Evolutionary conservation across 2,113 vertebrate species (phyloP).

Genomic region (Takifugu bimaculatus): DNA sequence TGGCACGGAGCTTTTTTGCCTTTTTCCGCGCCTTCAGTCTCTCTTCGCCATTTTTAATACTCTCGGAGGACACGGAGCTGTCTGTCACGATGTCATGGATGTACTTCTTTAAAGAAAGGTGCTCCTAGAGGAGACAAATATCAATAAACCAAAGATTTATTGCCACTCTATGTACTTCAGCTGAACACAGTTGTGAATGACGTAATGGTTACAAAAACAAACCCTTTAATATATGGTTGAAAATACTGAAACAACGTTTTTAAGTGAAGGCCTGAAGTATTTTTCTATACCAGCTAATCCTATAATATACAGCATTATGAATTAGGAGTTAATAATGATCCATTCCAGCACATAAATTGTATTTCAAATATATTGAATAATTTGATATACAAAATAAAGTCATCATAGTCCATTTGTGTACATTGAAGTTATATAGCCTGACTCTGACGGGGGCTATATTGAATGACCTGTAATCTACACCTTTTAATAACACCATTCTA

Average conservation of each 20-base stretch:
- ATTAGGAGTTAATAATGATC: too few species aligned
- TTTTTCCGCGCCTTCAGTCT: slow-evolving; percentile 92
- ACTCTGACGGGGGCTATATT: slow-evolving; percentile 14
- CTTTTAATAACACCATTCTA: slow-evolving; percentile 32
- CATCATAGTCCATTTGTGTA: background rate
- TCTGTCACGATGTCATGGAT: slow-evolving; percentile 91
- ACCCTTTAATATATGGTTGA: too few species aligned
- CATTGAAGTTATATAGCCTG: slow-evolving; percentile 11
- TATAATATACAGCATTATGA: too few species aligned
- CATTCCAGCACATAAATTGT: too few species aligned
- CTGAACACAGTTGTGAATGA: too few species aligned
- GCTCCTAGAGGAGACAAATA: slow-evolving; percentile 77
- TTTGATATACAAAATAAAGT: background rate
- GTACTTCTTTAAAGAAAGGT: slow-evolving; percentile 96
- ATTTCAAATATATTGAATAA: too few species aligned
- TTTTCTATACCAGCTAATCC: too few species aligned
- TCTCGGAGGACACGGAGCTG: slow-evolving; percentile 79
- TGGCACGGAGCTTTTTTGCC: slow-evolving; percentile 90
- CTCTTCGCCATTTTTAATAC: slow-evolving; percentile 86
- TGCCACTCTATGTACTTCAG: too few species aligned
- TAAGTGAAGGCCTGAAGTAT: too few species aligned
- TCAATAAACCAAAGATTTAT: background rate
- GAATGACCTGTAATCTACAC: slow-evolving; percentile 15
- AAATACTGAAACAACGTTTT: too few species aligned
- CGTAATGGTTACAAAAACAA: too few species aligned